Conservation (phyloP, 2,888 invertebrate species). For the Eristalinus sepulchralis region DNA sequence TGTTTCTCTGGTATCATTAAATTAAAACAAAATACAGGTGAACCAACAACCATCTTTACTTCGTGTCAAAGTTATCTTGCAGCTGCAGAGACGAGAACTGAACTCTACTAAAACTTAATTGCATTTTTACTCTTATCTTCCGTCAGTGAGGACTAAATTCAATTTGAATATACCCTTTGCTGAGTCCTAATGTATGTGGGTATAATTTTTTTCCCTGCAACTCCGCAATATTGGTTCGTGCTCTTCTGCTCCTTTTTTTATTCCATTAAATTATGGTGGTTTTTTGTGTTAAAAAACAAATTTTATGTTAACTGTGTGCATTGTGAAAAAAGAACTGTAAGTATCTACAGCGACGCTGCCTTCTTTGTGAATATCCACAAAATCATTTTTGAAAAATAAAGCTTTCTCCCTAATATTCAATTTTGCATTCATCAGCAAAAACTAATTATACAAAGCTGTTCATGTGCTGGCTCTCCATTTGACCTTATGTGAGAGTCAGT, state of each 20-base stretch:
- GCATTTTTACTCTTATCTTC: not conserved
- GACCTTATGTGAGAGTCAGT: too few relatives aligned
- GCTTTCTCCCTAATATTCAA: too few relatives aligned
- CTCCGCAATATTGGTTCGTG: not conserved
- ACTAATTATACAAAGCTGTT: too few relatives aligned
- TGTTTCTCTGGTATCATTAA: constrained; percentile 47
- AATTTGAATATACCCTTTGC: constrained; percentile 11
- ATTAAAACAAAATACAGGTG: constrained; percentile 64
- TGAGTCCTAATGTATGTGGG: not conserved
- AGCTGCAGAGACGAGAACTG: constrained; percentile 26
- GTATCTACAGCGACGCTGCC: too few relatives aligned
- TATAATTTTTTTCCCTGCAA: not conserved
- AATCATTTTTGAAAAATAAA: too few relatives aligned
- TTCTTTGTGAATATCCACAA: too few relatives aligned
- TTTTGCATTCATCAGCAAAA: too few relatives aligned
- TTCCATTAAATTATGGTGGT: not conserved
- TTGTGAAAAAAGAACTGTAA: too few relatives aligned
- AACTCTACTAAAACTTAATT: constrained; percentile 19
- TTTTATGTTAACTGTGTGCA: too few relatives aligned
- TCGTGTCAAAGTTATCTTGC: constrained; percentile 54
- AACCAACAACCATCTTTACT: constrained; percentile 49
- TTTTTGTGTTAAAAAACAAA: too few relatives aligned
- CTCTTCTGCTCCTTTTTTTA: not conserved
- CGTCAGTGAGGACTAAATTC: not conserved
- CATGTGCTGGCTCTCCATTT: too few relatives aligned